phyloP scores from a whole-genome alignment of 92 coral and sea anemone genomes.

The Scolanthus callimorphus region DNA sequence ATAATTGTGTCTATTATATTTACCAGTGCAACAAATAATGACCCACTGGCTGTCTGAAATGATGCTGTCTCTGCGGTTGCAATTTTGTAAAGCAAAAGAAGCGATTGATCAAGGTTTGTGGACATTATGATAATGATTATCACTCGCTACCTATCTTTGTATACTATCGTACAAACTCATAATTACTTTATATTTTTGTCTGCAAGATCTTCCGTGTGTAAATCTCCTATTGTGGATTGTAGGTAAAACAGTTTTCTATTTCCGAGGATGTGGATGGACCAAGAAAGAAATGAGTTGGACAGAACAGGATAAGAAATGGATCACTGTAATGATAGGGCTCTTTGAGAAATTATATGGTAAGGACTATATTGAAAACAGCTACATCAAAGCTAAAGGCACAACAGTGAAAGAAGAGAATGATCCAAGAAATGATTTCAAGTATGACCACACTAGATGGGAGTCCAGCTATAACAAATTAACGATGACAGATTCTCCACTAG shows the following conservation, averaged over 20 bases:
- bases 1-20: too few relatives aligned
- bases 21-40: slow-evolving; percentile 39
- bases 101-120: slow-evolving; percentile 10
- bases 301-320: slow-evolving; percentile 31
- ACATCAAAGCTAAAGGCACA: slow-evolving; percentile 25
- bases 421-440: slow-evolving; percentile 18
- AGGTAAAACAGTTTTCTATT: slow-evolving; percentile 30
- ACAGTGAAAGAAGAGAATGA: slow-evolving; percentile 12
- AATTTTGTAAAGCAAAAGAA: slow-evolving; percentile 28
- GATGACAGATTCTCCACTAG: too few relatives aligned
- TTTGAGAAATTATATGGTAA: slow-evolving; percentile 29
- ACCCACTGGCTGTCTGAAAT: slow-evolving; percentile 41
- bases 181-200: slow-evolving; percentile 7
- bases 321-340: slow-evolving; percentile 6
- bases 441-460: slow-evolving; percentile 43
- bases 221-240: neutral
- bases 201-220: too few relatives aligned
- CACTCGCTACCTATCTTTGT: too few relatives aligned
- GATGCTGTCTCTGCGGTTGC: slow-evolving; percentile 23
- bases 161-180: too few relatives aligned
- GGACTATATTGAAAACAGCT: slow-evolving; percentile 19
- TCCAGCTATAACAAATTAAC: slow-evolving; percentile 10
- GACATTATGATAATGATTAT: too few relatives aligned
- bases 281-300: slow-evolving; percentile 19
- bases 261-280: slow-evolving; percentile 57